Evolutionary conservation across 2,113 vertebrate species (phyloP).

Genomic region (Osmerus eperlanus): DNA sequence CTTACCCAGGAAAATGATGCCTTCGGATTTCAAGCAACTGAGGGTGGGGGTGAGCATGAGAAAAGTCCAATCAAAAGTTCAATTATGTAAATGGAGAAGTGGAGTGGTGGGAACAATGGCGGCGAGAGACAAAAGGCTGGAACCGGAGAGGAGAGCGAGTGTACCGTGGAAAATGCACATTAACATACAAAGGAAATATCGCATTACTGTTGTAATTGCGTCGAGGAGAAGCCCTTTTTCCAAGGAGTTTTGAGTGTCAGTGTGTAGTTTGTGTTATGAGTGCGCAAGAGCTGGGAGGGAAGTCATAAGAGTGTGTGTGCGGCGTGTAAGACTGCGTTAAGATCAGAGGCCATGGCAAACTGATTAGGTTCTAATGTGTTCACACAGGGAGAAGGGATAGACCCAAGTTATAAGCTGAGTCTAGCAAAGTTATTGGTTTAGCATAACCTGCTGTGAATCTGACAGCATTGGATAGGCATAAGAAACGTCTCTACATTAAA

Average conservation of each 20-base stretch:
- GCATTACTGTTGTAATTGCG: slow-evolving; percentile 35
- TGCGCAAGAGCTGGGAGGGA: too few species aligned
- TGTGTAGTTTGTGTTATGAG: slow-evolving; percentile 15
- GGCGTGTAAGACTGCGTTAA: slow-evolving; percentile 1
- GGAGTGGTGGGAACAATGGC: slow-evolving; percentile 65
- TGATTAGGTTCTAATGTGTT: slow-evolving; percentile 19
- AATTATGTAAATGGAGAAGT: slow-evolving; percentile 75
- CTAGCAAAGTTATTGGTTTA: not conserved
- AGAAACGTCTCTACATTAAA: too few species aligned
- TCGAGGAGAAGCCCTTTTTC: slow-evolving; percentile 11
- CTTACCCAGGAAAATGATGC: slow-evolving; percentile 66
- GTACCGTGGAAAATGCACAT: slow-evolving; percentile 69
- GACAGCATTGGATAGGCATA: too few species aligned
- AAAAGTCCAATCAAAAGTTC: slow-evolving; percentile 75
- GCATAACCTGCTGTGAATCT: not conserved
- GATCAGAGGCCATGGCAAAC: slow-evolving; percentile 22
- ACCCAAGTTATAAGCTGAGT: too few species aligned
- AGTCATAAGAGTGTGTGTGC: slow-evolving; percentile 23
- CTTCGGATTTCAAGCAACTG: slow-evolving; percentile 52
- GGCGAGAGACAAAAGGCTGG: slow-evolving; percentile 48
- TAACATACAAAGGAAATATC: slow-evolving; percentile 73
- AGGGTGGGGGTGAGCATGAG: slow-evolving; percentile 34
- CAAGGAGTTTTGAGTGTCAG: slow-evolving; percentile 22
- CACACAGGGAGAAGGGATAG: not conserved
- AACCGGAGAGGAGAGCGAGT: slow-evolving; percentile 55